A percentile compares a stretch with the other conserved stretches of the same genome.
These are phyloP conservation scores for Erannis defoliaria DNA, from an alignment of 2,888 invertebrate genomes.

Conservation along the genomic window DNA sequence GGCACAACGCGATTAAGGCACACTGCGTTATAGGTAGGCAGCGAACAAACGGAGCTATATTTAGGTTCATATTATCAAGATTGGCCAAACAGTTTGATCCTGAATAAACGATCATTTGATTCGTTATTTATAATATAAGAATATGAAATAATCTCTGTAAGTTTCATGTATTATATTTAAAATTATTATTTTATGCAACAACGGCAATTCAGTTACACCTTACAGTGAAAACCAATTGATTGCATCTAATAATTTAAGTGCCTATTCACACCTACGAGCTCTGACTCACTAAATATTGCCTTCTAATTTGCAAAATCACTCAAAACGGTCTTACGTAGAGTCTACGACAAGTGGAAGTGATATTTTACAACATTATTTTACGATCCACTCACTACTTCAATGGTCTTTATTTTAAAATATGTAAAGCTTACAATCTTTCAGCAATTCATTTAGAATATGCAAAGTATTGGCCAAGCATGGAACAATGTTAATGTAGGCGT, in stretches of 20 bases:
- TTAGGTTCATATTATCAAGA: too few species aligned
- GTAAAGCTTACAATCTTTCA: constrained; percentile 22
- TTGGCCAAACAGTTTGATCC: too few species aligned
- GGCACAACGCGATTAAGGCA: too few species aligned
- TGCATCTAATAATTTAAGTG: constrained; percentile 58
- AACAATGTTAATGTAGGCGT: constrained; percentile 73
- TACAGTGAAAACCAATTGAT: constrained; percentile 66
- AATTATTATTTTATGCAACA: too few species aligned
- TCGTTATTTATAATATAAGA: too few species aligned
- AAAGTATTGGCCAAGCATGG: constrained; percentile 45
- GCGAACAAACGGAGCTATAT: too few species aligned
- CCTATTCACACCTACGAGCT: constrained; percentile 52
- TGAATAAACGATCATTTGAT: too few species aligned
- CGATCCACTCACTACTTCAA: neutral
- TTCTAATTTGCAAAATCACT: constrained; percentile 60
- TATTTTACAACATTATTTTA: constrained; percentile 11
- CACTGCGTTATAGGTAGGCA: too few species aligned
- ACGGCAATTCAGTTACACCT: constrained; percentile 60
- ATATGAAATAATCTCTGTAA: too few species aligned
- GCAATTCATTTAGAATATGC: neutral
- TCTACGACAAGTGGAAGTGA: constrained; percentile 30
- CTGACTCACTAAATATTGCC: constrained; percentile 58
- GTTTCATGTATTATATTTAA: neutral
- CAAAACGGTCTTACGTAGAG: constrained; percentile 49
- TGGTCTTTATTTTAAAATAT: rapidly evolving